Evolutionary conservation across 2,113 vertebrate genomes (phyloP).

Genomic region (Eulemur rufifrons): DNA sequence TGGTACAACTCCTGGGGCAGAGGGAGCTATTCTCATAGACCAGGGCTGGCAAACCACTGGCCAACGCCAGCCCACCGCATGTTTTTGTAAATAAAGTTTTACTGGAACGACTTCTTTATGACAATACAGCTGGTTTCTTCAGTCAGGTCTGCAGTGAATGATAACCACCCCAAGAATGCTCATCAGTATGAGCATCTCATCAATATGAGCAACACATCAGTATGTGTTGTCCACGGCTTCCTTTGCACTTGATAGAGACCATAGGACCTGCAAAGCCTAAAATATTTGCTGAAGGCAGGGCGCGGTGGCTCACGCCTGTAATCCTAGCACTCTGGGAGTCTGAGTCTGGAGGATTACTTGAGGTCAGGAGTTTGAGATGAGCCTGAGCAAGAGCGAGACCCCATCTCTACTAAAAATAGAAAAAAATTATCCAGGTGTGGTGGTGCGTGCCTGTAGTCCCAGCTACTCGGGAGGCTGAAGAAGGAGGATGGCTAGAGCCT

Average conservation of each 20-base stretch:
- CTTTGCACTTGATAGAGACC: not conserved
- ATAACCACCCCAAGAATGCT: not conserved
- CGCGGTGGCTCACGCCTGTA: no score
- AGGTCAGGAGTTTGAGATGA: no score
- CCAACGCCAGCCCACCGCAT: not conserved
- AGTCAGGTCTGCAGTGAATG: not conserved
- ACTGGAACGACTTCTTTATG: not conserved
- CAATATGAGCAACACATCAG: no score
- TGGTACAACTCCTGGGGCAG: not conserved
- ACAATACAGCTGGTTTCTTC: not conserved
- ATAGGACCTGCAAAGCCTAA: not conserved
- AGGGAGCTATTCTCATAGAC: not conserved
- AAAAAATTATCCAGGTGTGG: no score
- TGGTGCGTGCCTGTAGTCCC: no score
- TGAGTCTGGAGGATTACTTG: no score
- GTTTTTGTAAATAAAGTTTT: constrained; percentile 1
- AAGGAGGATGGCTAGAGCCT: no score
- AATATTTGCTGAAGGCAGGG: not conserved
- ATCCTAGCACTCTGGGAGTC: no score
- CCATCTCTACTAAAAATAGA: no score
- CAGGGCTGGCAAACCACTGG: not conserved
- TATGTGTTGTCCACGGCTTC: not conserved
- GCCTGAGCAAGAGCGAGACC: no score
- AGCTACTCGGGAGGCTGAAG: no score
- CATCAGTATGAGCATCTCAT: no score